Evolutionary conservation across 2,797 vertebrate species (phyloP).

Genomic region (Stomatorhinus walkeri): DNA sequence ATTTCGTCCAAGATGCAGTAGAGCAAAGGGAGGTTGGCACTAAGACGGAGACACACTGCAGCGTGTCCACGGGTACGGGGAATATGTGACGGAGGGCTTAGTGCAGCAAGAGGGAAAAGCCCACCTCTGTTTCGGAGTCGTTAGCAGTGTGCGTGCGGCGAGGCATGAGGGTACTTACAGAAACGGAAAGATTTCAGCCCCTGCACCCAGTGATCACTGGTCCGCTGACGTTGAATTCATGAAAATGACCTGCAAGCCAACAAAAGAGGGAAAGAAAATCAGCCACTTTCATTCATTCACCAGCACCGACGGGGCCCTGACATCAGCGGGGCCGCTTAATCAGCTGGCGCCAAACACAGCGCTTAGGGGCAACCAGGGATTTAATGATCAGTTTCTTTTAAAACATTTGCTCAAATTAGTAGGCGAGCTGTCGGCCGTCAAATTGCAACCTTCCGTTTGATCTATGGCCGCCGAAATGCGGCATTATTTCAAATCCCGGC

Average conservation of each 20-base stretch:
- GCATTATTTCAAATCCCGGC: neutral
- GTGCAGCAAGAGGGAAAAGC: neutral
- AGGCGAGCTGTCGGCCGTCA: neutral
- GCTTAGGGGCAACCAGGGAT: neutral
- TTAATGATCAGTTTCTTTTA: conserved; percentile 6
- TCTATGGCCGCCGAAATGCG: neutral
- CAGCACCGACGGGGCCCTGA: neutral
- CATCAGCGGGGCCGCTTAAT: neutral
- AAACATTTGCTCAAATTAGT: neutral
- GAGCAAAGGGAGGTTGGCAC: neutral
- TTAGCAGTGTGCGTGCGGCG: neutral
- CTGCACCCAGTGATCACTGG: conserved; percentile 81
- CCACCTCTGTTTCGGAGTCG: neutral
- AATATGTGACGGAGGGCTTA: neutral
- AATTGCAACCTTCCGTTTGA: neutral
- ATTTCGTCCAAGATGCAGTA: neutral
- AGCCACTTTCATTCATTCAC: neutral
- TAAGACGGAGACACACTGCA: neutral
- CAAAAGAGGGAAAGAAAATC: neutral
- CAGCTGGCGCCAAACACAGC: neutral
- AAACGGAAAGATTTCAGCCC: conserved; percentile 69
- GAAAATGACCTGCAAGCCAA: conserved; percentile 73
- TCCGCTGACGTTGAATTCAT: conserved; percentile 75
- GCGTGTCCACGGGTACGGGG: neutral
- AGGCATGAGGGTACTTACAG: conserved; percentile 63